Evolutionary conservation across 2,113 vertebrate genomes (phyloP), one percentile per base, ranked within the genome.

Genomic region (Pseudorhombus dupliciocellatus): DNA sequence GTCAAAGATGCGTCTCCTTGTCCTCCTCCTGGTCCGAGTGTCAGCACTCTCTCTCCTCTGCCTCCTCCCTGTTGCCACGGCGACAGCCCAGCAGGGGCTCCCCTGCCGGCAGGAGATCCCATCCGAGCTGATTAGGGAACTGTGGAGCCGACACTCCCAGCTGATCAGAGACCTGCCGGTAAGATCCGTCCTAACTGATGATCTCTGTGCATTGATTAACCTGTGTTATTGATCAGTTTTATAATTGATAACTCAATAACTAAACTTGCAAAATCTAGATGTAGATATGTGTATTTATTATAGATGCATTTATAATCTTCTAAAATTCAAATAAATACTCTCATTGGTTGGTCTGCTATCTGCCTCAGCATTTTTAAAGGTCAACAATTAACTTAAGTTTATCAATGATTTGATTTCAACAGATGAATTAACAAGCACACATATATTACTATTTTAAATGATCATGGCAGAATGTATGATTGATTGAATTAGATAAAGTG

Each of bases 101-200:
- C 62, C 54, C 76, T 91, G 90, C 37, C 42, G 16, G 0, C 72
- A 72, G 77, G 58, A 72, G 59, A 42, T 91, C 7, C 79, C 66
- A 0, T 3, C 22, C 0, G 56, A 57, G 16, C 75, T 91, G 69
- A 66, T 91, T 70, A 52, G 72, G 7, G 68, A 84, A 1, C 81
- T 90, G 73, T 88, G 88, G 90, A 82, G 2, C 37, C 26, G 22
- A 0, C 87, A 52, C 51, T 46, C 0, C 0, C 12, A 28, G 28
- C 80, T 91, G 56, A 69, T 76, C 55, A 4, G 54, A 0, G n/a
- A 6, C 1, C 82, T 91, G 55, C 90, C 87, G 63, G 90, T 91
- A 75, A 64, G 84, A 79, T n/a, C n/a, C n/a, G n/a, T n/a, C n/a
- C n/a, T n/a, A n/a, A n/a, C n/a, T 22, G 15, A 51, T 48, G n/a